These are phyloP conservation scores for Pseudoatta argentina DNA, from an alignment of 1,140 invertebrate genomes.

Conservation along the genomic window DNA sequence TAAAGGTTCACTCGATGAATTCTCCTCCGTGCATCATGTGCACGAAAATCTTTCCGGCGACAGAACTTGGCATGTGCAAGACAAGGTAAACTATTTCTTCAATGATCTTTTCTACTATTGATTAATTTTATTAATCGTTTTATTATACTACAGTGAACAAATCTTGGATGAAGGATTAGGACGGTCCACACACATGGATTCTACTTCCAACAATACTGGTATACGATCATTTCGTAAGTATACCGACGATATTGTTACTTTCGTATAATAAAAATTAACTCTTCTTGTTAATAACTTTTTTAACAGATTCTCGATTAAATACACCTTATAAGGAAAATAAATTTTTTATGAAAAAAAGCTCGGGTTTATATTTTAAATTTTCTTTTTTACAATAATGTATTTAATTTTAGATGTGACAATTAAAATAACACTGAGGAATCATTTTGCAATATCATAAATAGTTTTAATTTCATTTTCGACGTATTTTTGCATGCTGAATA, in stretches of 20 bases:
- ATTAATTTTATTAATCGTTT: constrained; percentile 24
- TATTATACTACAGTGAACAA: constrained; percentile 77
- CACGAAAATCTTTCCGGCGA: constrained; percentile 90
- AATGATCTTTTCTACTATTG: constrained; percentile 2
- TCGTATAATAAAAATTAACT: background rate
- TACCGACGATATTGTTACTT: background rate
- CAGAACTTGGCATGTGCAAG: constrained; percentile 83
- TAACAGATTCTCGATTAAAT: background rate
- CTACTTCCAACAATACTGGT: constrained; percentile 79
- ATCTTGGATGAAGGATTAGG: constrained; percentile 78
- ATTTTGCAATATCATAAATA: no score
- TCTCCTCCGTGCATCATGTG: constrained; percentile 91
- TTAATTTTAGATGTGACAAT: constrained; percentile 6
- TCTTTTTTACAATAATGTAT: background rate
- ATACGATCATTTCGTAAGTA: constrained; percentile 78
- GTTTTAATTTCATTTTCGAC: no score
- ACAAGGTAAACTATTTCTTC: constrained; percentile 75
- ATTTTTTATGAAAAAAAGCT: background rate
- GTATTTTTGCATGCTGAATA: no score
- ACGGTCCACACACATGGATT: constrained; percentile 75
- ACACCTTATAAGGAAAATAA: background rate
- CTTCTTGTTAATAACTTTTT: background rate
- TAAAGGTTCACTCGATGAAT: constrained; percentile 90
- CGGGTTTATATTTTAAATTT: background rate
- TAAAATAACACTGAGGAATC: no score